Percentiles rank a stretch among this genome's conserved stretches.
phyloP scores from a whole-genome alignment of 1,140 invertebrate genomes.

The Heliconius eleuchia region DNA sequence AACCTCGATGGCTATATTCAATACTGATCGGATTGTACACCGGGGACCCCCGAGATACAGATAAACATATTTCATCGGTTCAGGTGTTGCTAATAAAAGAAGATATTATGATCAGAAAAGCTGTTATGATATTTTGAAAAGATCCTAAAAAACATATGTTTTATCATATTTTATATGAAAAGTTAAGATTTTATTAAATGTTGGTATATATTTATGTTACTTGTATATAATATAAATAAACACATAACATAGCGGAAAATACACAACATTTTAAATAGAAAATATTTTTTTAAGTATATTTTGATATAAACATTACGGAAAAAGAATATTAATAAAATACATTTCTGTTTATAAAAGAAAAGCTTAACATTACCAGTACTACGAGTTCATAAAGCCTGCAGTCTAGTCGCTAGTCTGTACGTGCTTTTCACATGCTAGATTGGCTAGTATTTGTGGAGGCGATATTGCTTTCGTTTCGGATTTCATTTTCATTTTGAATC shows the following conservation, averaged over 20 bases:
- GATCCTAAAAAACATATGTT: neutral
- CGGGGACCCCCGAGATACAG: constrained; percentile 23
- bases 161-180: neutral
- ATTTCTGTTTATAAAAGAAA: neutral
- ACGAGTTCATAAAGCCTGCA: neutral
- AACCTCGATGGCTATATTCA: constrained; percentile 31
- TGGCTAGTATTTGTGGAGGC: constrained; percentile 23
- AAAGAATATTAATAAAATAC: no score
- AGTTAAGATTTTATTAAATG: no score
- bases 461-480: constrained; percentile 33
- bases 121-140: constrained; percentile 1
- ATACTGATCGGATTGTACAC: constrained; percentile 32
- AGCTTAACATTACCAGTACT: neutral
- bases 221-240: no score
- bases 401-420: constrained; percentile 15
- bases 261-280: no score
- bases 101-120: neutral
- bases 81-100: constrained; percentile 32
- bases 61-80: constrained; percentile 28
- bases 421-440: constrained; percentile 5
- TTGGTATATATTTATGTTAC: no score
- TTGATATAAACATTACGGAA: no score
- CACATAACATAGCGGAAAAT: no score
- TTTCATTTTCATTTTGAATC: constrained; percentile 38
- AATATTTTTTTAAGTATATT: no score